phyloP scores from a whole-genome alignment of 2,888 invertebrate species.

The Hermodice carunculata region DNA sequence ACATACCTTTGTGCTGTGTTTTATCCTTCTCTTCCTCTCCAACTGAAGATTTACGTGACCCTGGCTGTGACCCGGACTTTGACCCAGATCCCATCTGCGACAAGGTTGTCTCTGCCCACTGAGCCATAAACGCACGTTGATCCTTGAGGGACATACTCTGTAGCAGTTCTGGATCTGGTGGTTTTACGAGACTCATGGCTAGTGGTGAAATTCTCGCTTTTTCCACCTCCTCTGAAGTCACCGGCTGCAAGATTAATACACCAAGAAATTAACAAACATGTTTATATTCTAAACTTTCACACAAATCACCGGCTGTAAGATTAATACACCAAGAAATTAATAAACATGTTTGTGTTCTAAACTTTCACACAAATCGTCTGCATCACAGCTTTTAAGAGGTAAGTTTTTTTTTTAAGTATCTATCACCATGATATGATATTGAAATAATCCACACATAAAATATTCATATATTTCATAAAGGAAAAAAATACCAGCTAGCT shows the following conservation, averaged over 20 bases:
- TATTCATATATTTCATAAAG: no score
- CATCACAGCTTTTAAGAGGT: no score
- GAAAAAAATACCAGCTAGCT: no score
- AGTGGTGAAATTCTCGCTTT: conserved; percentile 74
- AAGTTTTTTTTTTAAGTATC: no score
- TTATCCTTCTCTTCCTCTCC: conserved; percentile 7
- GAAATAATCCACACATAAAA: no score
- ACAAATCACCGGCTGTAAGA: conserved; percentile 78
- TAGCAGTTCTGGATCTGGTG: conserved; percentile 68
- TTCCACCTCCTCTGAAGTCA: conserved; percentile 80
- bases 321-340: background rate
- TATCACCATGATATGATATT: no score
- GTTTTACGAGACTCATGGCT: conserved; percentile 70
- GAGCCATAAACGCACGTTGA: conserved; percentile 70
- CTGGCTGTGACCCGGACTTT: background rate
- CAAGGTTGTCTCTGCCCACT: conserved; percentile 74
- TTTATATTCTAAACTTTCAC: conserved; percentile 80
- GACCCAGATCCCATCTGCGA: conserved; percentile 42
- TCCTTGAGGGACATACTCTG: conserved; percentile 59
- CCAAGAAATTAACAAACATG: background rate
- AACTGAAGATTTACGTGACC: conserved; percentile 8
- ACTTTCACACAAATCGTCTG: conserved; percentile 82
- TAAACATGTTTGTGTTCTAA: conserved; percentile 72
- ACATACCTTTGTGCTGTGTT: no score
- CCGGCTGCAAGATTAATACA: conserved; percentile 73